Evolutionary conservation across 2,888 invertebrate species (phyloP), one percentile per base, ranked within the genome.

Genomic region (Hydrotaea diabolus): DNA sequence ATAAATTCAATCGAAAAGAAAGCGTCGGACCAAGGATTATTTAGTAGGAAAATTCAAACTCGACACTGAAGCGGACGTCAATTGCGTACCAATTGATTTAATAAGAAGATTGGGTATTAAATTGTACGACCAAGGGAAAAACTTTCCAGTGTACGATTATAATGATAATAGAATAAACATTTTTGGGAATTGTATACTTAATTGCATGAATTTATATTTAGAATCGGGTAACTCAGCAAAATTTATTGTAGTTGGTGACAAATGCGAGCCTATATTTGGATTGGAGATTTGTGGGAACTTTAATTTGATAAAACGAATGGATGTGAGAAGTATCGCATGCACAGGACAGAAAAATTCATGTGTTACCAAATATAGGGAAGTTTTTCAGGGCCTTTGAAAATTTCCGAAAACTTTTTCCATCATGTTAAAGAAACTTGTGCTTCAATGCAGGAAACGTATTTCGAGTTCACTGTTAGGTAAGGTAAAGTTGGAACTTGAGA

Each of bases 321-420:
- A 81, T 43, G 82, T 90, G 39, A 4, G 11, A 81, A 87, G 89
- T 62, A 86, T 88, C 9, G 86, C 88, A 5, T 81, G 87, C 15
- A 59, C 85, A 55, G 85, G 85, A n/a, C 79, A 62, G 36, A 15
- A 39, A 11, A 2, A 4, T 8, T 8, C 2, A 39, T 39, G 3
- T 39, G 9, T 39, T 1, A 39, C 1, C 13, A 13, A n/a, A 31
- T 46, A 77, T 53, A 7, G 17, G 19, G 74, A 82, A 80, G 59
- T 86, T 46, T 86, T 87, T 83, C 19, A 79, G 9, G 83, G 87
- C n/a, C 69, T 86, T 64, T 84, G 85, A 19, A 82, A 66, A 77
- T 74, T 86, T 71, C 86, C 83, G 9, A 82, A 80, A 19, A 76
- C 77, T 57, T 82, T 59, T 75, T 53, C 36, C 53, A 86, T 86